Conservation (phyloP, 2,888 invertebrate species). For the Macaria notata region DNA sequence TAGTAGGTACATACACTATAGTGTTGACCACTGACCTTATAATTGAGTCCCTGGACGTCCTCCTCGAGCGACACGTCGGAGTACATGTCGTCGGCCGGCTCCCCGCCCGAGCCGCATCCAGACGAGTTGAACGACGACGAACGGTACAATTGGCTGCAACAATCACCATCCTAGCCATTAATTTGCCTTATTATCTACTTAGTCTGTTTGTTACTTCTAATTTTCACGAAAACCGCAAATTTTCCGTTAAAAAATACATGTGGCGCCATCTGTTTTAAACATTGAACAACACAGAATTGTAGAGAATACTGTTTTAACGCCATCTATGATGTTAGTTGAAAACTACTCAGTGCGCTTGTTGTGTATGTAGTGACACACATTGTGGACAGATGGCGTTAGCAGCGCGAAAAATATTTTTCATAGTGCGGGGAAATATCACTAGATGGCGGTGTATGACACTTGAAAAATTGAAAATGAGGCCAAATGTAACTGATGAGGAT, state of each 20-base stretch:
- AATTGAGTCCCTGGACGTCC: constrained; percentile 96
- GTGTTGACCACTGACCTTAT: constrained; percentile 85
- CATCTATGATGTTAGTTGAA: constrained; percentile 38
- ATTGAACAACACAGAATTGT: not conserved
- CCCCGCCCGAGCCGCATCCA: constrained; percentile 94
- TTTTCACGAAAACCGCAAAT: constrained; percentile 22
- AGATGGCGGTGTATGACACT: constrained; percentile 53
- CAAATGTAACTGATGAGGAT: no score
- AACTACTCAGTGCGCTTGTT: no score
- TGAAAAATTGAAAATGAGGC: no score
- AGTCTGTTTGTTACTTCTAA: constrained; percentile 12
- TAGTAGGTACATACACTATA: no score
- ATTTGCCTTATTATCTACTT: constrained; percentile 27
- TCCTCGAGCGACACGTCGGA: constrained; percentile 96
- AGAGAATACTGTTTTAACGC: constrained; percentile 27
- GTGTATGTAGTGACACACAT: not conserved
- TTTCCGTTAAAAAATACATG: constrained; percentile 3
- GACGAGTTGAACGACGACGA: constrained; percentile 97
- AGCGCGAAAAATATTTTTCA: not conserved
- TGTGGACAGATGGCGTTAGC: constrained; percentile 7
- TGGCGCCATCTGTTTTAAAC: constrained; percentile 43
- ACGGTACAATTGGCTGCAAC: constrained; percentile 92
- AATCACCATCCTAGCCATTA: constrained; percentile 38
- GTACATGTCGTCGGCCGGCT: constrained; percentile 97
- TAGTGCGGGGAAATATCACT: constrained; percentile 3